Conservation (phyloP, 2,113 vertebrate genomes). For the Euleptes europaea region DNA sequence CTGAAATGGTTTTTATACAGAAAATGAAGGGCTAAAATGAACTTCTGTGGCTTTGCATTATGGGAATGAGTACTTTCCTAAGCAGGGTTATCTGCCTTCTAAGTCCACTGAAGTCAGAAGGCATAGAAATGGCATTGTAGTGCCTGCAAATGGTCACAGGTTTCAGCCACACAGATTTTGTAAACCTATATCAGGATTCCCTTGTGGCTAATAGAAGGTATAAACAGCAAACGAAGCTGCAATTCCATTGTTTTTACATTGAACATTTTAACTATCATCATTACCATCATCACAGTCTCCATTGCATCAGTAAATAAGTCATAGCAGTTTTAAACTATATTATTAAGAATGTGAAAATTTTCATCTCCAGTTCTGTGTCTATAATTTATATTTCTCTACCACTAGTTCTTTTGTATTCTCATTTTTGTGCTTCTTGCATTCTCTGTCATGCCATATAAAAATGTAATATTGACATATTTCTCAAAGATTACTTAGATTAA, state of each 20-base stretch:
- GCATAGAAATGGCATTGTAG: background rate
- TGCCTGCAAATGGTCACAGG: constrained; percentile 5
- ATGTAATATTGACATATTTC: background rate
- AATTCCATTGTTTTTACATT: too few species aligned
- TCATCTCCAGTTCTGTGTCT: background rate
- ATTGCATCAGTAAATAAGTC: background rate
- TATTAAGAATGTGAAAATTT: background rate
- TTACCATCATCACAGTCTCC: too few species aligned
- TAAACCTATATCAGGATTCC: constrained; percentile 8
- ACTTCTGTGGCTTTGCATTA: too few species aligned
- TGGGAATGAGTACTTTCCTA: too few species aligned
- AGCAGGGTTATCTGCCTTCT: background rate
- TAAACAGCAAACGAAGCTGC: background rate
- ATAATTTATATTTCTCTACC: background rate
- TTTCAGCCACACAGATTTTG: background rate
- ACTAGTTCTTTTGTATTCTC: background rate
- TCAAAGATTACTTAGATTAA: background rate
- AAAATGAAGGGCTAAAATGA: too few species aligned
- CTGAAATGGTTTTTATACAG: too few species aligned
- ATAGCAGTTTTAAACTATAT: background rate
- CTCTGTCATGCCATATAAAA: background rate
- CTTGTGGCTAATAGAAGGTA: background rate
- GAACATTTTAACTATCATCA: too few species aligned
- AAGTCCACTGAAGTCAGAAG: too few species aligned
- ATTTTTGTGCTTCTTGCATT: background rate